These are phyloP conservation scores for Riptortus pedestris DNA, from an alignment of 1,140 invertebrate genomes.

Conservation along the genomic window DNA sequence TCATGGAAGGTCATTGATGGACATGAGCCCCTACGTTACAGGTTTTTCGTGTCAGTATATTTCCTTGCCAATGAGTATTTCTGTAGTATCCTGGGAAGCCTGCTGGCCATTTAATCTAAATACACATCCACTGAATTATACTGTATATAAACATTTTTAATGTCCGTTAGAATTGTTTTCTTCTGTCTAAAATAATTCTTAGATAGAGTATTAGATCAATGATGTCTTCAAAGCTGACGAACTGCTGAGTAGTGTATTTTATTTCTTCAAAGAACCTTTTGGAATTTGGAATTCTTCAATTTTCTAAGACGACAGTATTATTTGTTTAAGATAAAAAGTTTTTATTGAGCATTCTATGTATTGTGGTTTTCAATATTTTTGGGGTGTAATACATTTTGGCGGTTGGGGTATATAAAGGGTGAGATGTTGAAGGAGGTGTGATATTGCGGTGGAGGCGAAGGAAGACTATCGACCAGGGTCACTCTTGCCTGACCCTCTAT, in stretches of 20 bases:
- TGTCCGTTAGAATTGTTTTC: too few relatives aligned
- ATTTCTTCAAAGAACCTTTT: not conserved
- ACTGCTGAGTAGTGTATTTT: not conserved
- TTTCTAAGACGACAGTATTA: not conserved
- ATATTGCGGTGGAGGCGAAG: slow-evolving; percentile 1
- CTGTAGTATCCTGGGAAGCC: too few relatives aligned
- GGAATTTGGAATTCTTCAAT: not conserved
- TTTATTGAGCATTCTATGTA: not conserved
- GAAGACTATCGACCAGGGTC: slow-evolving; percentile 7
- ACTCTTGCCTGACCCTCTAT: slow-evolving; percentile 9
- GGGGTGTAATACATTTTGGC: not conserved
- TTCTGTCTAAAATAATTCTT: too few relatives aligned
- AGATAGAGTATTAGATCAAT: too few relatives aligned
- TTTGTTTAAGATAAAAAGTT: not conserved
- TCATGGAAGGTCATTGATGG: too few relatives aligned
- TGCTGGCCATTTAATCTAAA: too few relatives aligned
- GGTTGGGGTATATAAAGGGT: not conserved
- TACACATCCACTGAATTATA: too few relatives aligned
- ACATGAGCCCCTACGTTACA: too few relatives aligned
- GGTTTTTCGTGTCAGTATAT: too few relatives aligned
- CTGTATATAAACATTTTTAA: too few relatives aligned
- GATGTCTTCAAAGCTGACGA: too few relatives aligned
- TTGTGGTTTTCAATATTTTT: not conserved
- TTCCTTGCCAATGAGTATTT: too few relatives aligned
- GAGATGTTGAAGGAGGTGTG: slow-evolving; percentile 1